Evolutionary conservation across 1,140 invertebrate genomes (phyloP), one percentile per base, ranked within the genome.

Genomic region (Drosophila hydei): DNA sequence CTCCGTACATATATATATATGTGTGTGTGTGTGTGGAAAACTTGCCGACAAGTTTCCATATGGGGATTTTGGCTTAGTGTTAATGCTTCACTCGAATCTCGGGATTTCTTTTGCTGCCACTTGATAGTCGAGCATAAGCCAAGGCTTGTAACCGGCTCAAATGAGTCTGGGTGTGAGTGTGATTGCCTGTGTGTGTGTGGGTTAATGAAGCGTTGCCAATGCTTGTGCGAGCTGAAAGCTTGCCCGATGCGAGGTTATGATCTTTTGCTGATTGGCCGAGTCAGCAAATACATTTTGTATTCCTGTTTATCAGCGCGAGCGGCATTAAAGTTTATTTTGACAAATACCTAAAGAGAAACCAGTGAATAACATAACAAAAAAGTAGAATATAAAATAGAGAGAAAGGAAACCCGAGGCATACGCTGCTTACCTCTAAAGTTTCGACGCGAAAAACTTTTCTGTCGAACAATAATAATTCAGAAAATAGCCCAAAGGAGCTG

Each of bases 161-260:
- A 23, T 2, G 30, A 65, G 54, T 62, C 64, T 30, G 63, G 38
- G 42, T 55, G 50, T 59, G 47, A 14, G 50, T 65, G 59, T 75
- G 36, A 27, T 50, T 14, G 45, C 68, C 43, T 61, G 71, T 52
- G 65, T 54, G 36, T 61, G 54, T 62, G 50, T 33, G 56, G 63
- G 59, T 81, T 81, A 81, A 81, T 87, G 77, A 81, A 85, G 77
- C 80, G 52, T 64, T 74, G 38, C 50, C 27, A 38, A 19, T 38
- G 42, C 68, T 60, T 56, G 54, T 52, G 59, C 19, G 38, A 62
- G 38, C 38, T 8, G 14, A 51, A 11, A 21, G 21, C 12, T 23
- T 67, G 72, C 36, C 54, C 36, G 33, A 48, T 59, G 18, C 52
- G 62, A 50, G 78, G 69, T 69, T 60, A 68, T 70, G 64, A 80